A percentile compares a stretch with the other conserved stretches of the same genome.
These are phyloP conservation scores for Poeciliopsis turneri DNA, from an alignment of 2,797 vertebrate genomes.

Conservation along the genomic window DNA sequence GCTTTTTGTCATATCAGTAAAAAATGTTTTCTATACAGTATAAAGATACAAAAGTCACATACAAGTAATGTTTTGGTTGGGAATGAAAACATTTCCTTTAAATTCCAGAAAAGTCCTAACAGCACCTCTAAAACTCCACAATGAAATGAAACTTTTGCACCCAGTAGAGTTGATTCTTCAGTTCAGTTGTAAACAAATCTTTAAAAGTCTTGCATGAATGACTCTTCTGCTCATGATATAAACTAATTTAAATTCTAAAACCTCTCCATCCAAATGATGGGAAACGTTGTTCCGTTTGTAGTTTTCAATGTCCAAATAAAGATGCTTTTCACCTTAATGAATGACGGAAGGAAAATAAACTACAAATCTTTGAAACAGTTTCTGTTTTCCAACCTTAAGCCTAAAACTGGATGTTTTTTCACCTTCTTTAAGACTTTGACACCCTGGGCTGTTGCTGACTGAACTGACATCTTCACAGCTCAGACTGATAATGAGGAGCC, in stretches of 20 bases:
- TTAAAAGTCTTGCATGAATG: background rate
- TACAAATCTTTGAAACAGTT: background rate
- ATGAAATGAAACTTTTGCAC: background rate
- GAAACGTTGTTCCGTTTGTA: background rate
- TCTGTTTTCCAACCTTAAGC: background rate
- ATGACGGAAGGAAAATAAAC: slow-evolving; percentile 30
- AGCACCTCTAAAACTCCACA: background rate
- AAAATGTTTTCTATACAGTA: background rate
- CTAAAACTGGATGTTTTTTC: slow-evolving; percentile 22
- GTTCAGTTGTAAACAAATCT: background rate
- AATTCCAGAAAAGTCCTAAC: background rate
- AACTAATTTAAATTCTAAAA: background rate
- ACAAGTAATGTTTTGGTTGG: background rate
- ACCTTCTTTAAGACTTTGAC: slow-evolving; percentile 21
- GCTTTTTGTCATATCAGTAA: background rate
- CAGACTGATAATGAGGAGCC: slow-evolving; percentile 52
- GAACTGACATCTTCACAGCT: slow-evolving; percentile 29
- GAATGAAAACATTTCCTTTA: background rate
- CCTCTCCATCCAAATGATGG: background rate
- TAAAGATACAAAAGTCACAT: background rate
- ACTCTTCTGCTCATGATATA: background rate
- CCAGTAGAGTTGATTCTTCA: background rate
- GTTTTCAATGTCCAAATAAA: background rate
- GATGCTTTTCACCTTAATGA: slow-evolving; percentile 17
- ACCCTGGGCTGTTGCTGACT: slow-evolving; percentile 15